phyloP scores from a whole-genome alignment of 2,113 vertebrate genomes.

The Thryonomys swinderianus region DNA sequence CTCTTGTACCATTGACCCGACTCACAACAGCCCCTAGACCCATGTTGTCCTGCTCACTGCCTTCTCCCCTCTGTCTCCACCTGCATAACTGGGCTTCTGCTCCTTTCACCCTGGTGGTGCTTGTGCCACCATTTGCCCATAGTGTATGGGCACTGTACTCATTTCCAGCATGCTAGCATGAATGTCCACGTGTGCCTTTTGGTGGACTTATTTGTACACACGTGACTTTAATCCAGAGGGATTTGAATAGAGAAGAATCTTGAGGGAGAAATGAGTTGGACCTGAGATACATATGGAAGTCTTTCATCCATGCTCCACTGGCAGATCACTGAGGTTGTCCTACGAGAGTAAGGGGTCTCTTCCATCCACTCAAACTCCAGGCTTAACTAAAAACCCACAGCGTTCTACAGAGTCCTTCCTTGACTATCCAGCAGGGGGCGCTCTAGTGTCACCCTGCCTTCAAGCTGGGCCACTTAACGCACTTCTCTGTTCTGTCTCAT shows the following conservation, averaged over 20 bases:
- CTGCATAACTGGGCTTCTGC: rapidly evolving
- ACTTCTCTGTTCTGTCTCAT: background rate
- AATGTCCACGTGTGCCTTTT: rapidly evolving
- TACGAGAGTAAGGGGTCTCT: rapidly evolving
- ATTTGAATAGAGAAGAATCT: background rate
- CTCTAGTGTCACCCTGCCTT: too few relatives aligned
- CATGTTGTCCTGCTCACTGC: rapidly evolving
- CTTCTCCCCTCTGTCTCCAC: rapidly evolving
- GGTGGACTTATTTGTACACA: rapidly evolving
- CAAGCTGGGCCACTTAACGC: background rate
- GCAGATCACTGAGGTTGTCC: too few relatives aligned
- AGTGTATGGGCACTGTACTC: rapidly evolving
- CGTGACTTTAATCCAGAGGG: background rate
- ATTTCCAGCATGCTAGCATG: rapidly evolving
- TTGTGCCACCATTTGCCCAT: rapidly evolving
- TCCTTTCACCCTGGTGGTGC: rapidly evolving
- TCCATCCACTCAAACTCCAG: background rate
- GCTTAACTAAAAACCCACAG: background rate
- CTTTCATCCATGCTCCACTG: rapidly evolving
- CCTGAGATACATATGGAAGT: too few relatives aligned
- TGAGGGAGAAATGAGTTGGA: background rate
- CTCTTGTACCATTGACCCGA: rapidly evolving
- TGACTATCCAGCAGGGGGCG: background rate
- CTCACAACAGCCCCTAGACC: rapidly evolving
- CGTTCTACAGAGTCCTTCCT: rapidly evolving